phyloP scores from a whole-genome alignment of 2,797 vertebrate species.

The Hydrophis major region DNA sequence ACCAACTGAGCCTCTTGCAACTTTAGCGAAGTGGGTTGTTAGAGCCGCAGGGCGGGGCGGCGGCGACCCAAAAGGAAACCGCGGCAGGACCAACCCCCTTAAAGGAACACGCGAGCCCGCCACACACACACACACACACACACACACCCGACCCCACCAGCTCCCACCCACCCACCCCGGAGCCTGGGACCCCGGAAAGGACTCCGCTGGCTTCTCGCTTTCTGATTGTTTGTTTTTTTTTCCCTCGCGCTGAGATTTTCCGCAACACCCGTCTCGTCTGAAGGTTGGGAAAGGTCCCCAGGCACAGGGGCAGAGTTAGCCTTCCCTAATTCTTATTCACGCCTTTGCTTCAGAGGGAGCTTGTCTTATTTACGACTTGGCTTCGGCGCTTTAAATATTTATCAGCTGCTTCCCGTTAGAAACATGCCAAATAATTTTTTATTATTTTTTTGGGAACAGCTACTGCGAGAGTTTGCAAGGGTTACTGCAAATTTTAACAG shows the following conservation, averaged over 20 bases:
- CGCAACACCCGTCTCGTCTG: neutral
- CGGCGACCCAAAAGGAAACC: slow-evolving; percentile 57
- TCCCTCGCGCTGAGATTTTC: neutral
- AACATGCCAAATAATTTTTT: neutral
- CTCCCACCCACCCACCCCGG: neutral
- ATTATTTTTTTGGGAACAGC: no score
- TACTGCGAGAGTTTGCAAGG: neutral
- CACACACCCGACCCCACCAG: no score
- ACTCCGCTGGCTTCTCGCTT: neutral
- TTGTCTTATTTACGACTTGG: neutral
- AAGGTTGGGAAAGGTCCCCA: neutral
- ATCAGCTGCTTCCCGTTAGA: neutral
- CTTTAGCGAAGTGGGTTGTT: slow-evolving; percentile 54
- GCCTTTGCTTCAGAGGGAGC: neutral
- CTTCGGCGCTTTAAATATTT: neutral
- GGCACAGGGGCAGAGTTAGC: neutral
- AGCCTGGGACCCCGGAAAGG: neutral
- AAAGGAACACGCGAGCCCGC: slow-evolving; percentile 68
- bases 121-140: no score
- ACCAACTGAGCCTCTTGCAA: slow-evolving; percentile 36
- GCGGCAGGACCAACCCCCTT: slow-evolving; percentile 67
- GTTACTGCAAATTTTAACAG: neutral
- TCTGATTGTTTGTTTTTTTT: neutral
- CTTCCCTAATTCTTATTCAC: neutral
- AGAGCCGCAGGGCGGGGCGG: neutral